Evolutionary conservation across 2,888 invertebrate species (phyloP), one percentile per base, ranked within the genome.

Genomic region (Allophyes oxyacanthae): DNA sequence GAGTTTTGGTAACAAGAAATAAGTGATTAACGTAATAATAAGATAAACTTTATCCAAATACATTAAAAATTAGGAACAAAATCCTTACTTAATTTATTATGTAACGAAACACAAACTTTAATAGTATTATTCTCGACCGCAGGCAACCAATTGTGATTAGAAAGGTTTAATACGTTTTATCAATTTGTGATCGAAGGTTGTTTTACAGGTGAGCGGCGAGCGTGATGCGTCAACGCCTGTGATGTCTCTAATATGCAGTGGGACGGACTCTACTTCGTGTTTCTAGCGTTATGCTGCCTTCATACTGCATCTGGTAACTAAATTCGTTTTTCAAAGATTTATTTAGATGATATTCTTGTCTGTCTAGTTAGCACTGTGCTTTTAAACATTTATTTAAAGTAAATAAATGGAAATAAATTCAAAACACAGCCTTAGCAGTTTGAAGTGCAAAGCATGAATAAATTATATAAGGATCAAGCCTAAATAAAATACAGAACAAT

Each of bases 211-310:
- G 81, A 87, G 66, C 78, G 86, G 85, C 85, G 83, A 85, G 86
- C 80, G 81, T 84, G 69, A 89, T 89, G 88, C 85, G 84, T 84
- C 84, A 72, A 75, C 88, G 85, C 80, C 82, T 89, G 92, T 91
- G 90, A 93, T 94, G 93, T 90, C 84, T 88, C 82, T 92, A 92
- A 89, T 92, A 94, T 92, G 93, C 91, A 86, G 91, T 86, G 92
- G 89, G 84, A 89, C 85, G 85, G 89, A 78, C 80, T 92, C 84
- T 91, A 92, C 90, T 85, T 92, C 78, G 87, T 92, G 84, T 91
- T 88, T 88, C 79, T 93, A 86, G 91, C 92, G 58, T 82, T 93
- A 82, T 93, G 92, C 88, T 92, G 92, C 78, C 73, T 94, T 73
- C 91, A 90, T 75, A 90, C 90, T 77, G 88, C 89, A 49, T 91